phyloP scores from a whole-genome alignment of 2,113 vertebrate genomes.

The Crotalus tigris region DNA sequence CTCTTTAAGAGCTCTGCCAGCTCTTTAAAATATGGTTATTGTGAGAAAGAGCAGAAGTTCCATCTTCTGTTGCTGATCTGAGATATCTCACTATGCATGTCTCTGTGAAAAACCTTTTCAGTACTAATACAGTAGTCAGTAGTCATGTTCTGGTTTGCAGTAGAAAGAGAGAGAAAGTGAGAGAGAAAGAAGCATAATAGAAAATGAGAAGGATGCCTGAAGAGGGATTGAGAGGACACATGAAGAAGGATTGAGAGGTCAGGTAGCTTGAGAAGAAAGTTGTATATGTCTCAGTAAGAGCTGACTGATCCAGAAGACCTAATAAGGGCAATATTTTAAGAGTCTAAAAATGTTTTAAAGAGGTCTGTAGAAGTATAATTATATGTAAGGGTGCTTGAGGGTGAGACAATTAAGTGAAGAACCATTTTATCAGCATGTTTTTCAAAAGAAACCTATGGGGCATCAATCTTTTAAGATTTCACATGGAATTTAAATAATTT shows the following conservation, averaged over 20 bases:
- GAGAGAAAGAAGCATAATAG: background rate
- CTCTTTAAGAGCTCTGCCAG: background rate
- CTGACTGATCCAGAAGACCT: background rate
- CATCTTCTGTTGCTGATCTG: background rate
- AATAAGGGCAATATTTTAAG: background rate
- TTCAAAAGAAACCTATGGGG: background rate
- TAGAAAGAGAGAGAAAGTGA: background rate
- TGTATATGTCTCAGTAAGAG: background rate
- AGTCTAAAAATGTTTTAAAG: background rate
- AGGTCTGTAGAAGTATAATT: background rate
- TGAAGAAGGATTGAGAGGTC: background rate
- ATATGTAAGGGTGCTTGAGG: background rate
- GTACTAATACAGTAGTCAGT: background rate
- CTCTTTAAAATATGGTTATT: background rate
- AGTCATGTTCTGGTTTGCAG: background rate
- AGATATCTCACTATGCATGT: background rate
- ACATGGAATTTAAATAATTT: background rate
- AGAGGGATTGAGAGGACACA: background rate
- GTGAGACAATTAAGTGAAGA: background rate
- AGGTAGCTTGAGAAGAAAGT: background rate
- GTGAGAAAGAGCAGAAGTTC: background rate
- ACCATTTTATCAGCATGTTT: background rate
- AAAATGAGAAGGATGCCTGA: background rate
- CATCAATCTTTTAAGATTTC: slow-evolving; percentile 8
- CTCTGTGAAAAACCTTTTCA: background rate